Base-by-base conservation (phyloP, 2,797 vertebrate genomes). In the Schizothorax lantsangensis region DNA sequence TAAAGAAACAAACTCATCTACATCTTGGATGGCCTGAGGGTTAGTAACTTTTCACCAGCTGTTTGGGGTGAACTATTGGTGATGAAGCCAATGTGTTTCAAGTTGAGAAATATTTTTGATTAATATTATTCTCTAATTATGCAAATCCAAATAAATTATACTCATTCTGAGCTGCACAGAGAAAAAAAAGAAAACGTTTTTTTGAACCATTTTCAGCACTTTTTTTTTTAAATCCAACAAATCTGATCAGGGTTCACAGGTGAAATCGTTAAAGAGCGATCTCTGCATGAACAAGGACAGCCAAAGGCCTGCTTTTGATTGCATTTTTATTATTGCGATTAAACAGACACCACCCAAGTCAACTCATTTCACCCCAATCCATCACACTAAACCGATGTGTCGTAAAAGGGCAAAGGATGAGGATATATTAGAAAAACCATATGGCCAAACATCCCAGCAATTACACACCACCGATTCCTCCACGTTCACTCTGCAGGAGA, bases 341-440 rank as follows among this genome's bases (percentile, higher is more conserved):
- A 78, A 85, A 62, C 19, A 75, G 69, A 54, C 73, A 78, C 52
- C 21, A 59, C 12, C 75, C 14, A 15, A 45, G 81, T 86, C 81
- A 75, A 38, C 43, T 80, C 11, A 71, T 77, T 79, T 84, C 82
- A 80, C 68, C 78, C 52, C 83, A 87, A 84, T 87, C 85, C 38
- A 80, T 88, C 80, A 74, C 69, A 17, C 54, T 84, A 83, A 84
- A 57, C 54, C 2, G 8, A 33, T 40, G 43, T 66, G 79, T 81
- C 84, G 38, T 49, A 64, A 62, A 54, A 74, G 47, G 57, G 62
- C 72, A 86, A 72, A 26, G 19, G 57, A 57, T 21, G 54, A 40
- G n/a, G 82, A 30, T 57, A 26, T 43, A 72, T 59, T 19, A 74
- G 78, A 62, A 49, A 73, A 73, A 64, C 21, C 77, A 74, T 74